These are phyloP conservation scores for Onychorhynchus coronatus DNA, from an alignment of 2,113 vertebrate genomes.

Conservation along the genomic window DNA sequence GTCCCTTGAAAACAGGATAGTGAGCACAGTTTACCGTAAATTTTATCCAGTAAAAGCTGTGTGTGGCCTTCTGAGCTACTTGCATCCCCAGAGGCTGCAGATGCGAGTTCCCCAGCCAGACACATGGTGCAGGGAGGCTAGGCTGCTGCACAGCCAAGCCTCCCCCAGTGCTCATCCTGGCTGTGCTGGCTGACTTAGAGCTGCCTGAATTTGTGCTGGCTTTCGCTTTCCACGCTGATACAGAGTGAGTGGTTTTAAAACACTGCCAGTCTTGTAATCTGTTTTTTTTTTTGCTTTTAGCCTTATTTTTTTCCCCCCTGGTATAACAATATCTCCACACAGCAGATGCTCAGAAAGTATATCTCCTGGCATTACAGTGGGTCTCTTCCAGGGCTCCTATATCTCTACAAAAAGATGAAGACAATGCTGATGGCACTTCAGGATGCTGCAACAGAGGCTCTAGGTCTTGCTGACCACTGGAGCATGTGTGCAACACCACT, in stretches of 20 bases:
- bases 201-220: neutral
- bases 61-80: neutral
- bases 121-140: neutral
- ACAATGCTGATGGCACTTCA: neutral
- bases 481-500: neutral
- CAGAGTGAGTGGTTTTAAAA: neutral
- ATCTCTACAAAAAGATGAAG: neutral
- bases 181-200: neutral
- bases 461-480: rapidly evolving
- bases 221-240: neutral
- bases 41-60: neutral
- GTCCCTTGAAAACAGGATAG: neutral
- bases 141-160: neutral
- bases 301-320: neutral
- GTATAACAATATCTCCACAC: neutral
- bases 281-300: neutral
- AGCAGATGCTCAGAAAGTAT: neutral
- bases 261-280: neutral
- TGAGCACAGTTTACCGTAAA: neutral
- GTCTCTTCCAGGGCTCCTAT: neutral
- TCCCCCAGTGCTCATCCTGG: neutral
- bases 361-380: neutral
- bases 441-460: neutral
- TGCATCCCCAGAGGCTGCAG: neutral
- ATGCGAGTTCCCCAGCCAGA: neutral